Percentiles rank a stretch among this genome's conserved stretches.
Evolutionary conservation across 2,113 vertebrate species (phyloP).

Genomic region (Larimichthys crocea): DNA sequence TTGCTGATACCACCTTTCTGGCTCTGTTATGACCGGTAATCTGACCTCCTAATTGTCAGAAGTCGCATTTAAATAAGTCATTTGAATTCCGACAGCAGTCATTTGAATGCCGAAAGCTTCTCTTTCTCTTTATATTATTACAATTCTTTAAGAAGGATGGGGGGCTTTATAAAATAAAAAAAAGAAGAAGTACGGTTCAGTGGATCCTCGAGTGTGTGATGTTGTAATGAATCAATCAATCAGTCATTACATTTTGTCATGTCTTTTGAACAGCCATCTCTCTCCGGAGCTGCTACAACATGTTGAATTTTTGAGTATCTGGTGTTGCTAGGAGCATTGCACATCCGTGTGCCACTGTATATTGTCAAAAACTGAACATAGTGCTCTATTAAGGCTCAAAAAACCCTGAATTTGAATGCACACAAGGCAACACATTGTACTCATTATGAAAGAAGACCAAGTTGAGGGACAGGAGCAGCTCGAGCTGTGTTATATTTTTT

Average conservation of each 20-base stretch:
- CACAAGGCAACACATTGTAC: neutral
- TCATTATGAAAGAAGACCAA: neutral
- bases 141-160: neutral
- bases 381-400: neutral
- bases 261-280: neutral
- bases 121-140: neutral
- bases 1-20: neutral
- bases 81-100: neutral
- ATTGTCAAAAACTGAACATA: neutral
- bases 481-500: neutral
- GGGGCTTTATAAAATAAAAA: neutral
- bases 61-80: neutral
- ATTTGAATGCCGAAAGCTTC: neutral
- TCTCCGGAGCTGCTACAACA: neutral
- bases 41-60: no score
- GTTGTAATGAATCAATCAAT: neutral
- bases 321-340: neutral
- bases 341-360: neutral
- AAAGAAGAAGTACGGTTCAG: neutral
- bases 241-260: neutral
- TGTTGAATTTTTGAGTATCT: neutral
- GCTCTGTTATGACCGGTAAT: no score
- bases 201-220: neutral
- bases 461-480: neutral
- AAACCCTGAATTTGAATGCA: neutral